These are phyloP conservation scores for Macropodus opercularis DNA, from an alignment of 2,797 vertebrate species.

Conservation along the genomic window DNA sequence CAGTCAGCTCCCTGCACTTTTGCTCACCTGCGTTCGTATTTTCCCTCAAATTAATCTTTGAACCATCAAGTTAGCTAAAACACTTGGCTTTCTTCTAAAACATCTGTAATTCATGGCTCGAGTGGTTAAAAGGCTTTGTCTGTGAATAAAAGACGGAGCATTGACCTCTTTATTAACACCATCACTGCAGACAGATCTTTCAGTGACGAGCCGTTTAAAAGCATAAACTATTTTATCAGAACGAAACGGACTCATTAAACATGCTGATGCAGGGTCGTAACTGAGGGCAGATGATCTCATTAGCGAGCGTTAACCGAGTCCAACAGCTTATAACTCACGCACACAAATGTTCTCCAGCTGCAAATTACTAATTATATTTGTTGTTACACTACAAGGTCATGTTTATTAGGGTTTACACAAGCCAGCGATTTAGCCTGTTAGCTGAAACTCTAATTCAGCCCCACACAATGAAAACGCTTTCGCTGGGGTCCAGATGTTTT, in stretches of 20 bases:
- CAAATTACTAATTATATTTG: neutral
- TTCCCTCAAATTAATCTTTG: neutral
- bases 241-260: neutral
- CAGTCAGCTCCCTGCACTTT: neutral
- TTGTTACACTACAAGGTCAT: neutral
- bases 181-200: too few relatives aligned
- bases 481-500: too few relatives aligned
- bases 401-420: neutral
- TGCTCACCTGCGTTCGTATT: neutral
- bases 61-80: neutral
- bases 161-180: too few relatives aligned
- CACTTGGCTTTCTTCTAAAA: neutral
- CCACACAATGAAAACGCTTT: neutral
- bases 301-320: neutral
- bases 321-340: neutral
- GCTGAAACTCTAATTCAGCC: neutral
- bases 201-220: too few relatives aligned
- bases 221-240: too few relatives aligned
- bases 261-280: too few relatives aligned
- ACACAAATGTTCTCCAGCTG: neutral
- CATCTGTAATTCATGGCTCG: neutral
- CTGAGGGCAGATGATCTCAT: neutral
- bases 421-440: neutral
- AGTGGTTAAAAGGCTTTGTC: neutral
- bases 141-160: too few relatives aligned